Conservation (phyloP, 1,140 invertebrate species). For the Microplitis demolitor region DNA sequence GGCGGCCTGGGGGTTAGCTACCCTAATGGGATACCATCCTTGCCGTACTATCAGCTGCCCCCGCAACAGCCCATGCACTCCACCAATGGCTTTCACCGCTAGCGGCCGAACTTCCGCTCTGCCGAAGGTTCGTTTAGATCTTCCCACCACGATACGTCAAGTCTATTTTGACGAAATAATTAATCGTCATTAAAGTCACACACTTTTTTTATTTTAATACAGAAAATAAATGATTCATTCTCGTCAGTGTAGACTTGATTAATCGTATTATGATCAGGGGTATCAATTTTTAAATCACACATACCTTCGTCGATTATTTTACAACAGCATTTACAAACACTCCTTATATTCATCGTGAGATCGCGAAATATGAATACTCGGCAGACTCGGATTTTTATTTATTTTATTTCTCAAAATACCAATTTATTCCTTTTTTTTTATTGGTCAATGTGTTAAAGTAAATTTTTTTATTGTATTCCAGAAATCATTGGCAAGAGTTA, state of each 20-base stretch:
- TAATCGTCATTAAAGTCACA: neutral
- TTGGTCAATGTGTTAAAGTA: too few species aligned
- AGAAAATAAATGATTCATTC: neutral
- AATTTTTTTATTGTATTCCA: slow-evolving; percentile 40
- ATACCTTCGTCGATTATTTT: neutral
- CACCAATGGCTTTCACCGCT: slow-evolving; percentile 42
- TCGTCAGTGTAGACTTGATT: slow-evolving; percentile 35
- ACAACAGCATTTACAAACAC: neutral
- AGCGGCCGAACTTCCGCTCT: slow-evolving; percentile 35
- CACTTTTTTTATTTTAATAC: neutral
- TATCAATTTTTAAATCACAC: slow-evolving; percentile 7
- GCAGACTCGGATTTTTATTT: neutral
- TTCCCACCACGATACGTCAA: slow-evolving; percentile 34
- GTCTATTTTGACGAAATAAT: slow-evolving; percentile 30
- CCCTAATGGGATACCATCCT: slow-evolving; percentile 29
- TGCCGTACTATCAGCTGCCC: slow-evolving; percentile 39
- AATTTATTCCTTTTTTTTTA: too few species aligned
- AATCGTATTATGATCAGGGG: slow-evolving; percentile 21
- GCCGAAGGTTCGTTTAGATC: slow-evolving; percentile 39
- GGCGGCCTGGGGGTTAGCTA: slow-evolving; percentile 38
- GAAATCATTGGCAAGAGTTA: slow-evolving; percentile 59
- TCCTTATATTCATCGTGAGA: neutral
- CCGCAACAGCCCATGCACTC: slow-evolving; percentile 36
- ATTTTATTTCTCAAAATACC: too few species aligned
- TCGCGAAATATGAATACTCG: too few species aligned